A percentile compares a stretch with the other conserved stretches of the same genome.
Conservation (phyloP, 2,113 vertebrate species). For the Neoarius graeffei region DNA sequence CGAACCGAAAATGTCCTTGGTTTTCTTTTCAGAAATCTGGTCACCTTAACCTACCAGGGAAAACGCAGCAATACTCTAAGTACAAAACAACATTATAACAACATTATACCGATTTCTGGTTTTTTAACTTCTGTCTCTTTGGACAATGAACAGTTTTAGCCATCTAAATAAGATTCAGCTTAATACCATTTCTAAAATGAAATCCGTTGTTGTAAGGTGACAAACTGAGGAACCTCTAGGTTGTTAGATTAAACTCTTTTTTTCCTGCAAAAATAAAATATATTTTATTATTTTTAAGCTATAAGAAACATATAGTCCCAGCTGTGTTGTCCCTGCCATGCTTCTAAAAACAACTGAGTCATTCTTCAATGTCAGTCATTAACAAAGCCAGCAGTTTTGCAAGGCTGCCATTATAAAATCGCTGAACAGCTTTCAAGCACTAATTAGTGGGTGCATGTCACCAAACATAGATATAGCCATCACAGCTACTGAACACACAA, state of each 20-base stretch:
- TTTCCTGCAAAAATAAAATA: not conserved
- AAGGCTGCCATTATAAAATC: conserved; percentile 41
- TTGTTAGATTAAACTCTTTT: not conserved
- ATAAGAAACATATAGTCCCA: not conserved
- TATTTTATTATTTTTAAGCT: not conserved
- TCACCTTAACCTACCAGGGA: not conserved
- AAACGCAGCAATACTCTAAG: not conserved
- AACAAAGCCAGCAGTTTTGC: conserved; percentile 27
- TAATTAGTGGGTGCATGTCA: conserved; percentile 41
- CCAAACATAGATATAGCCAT: conserved; percentile 32
- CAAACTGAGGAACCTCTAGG: not conserved
- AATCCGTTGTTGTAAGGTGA: not conserved
- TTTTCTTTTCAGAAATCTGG: too few relatives aligned
- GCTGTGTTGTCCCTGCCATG: not conserved
- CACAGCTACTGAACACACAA: conserved; percentile 11
- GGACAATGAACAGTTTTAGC: not conserved
- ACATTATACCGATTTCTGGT: not conserved
- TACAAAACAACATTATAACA: not conserved
- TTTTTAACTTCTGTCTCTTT: not conserved
- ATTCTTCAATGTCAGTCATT: conserved; percentile 31
- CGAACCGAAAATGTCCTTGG: too few relatives aligned
- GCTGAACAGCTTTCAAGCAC: conserved; percentile 15
- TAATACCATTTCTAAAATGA: not conserved
- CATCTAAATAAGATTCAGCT: not conserved
- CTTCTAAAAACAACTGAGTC: conserved; percentile 29